Conservation (phyloP, 2,113 vertebrate genomes). For the Amia ocellicauda region DNA sequence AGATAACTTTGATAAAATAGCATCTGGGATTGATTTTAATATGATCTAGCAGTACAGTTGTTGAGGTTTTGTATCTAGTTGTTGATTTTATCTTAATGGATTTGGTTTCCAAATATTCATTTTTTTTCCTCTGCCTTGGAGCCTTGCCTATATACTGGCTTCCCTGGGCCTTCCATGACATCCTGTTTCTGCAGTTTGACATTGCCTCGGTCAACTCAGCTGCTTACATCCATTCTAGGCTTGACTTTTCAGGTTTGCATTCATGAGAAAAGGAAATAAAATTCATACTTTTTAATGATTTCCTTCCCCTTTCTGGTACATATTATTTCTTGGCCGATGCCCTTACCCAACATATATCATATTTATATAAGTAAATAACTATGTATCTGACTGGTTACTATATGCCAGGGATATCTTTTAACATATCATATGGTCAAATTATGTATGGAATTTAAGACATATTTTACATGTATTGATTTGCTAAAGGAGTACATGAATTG, state of each 20-base stretch:
- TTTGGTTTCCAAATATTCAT: constrained; percentile 8
- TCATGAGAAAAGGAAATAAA: background rate
- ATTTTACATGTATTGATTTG: too few species aligned
- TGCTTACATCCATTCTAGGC: background rate
- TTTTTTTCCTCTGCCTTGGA: constrained; percentile 1
- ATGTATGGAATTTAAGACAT: too few species aligned
- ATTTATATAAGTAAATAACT: too few species aligned
- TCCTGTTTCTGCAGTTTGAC: constrained; percentile 2
- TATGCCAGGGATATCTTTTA: too few species aligned
- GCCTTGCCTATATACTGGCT: background rate
- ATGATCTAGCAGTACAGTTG: background rate
- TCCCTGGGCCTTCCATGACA: background rate
- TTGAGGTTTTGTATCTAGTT: constrained; percentile 1
- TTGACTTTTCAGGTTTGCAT: background rate
- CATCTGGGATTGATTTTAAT: constrained; percentile 3
- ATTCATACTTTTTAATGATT: too few species aligned
- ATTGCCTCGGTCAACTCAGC: background rate
- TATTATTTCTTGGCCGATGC: too few species aligned
- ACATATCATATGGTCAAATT: too few species aligned
- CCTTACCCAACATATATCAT: too few species aligned
- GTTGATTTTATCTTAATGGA: constrained; percentile 13
- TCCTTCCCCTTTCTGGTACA: too few species aligned
- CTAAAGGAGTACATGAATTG: too few species aligned
- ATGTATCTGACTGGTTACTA: too few species aligned
- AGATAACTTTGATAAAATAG: constrained; percentile 5